A percentile compares a stretch with the other conserved stretches of the same genome.
Evolutionary conservation across 1,140 invertebrate genomes (phyloP).

Genomic region (Goniozus legneri): DNA sequence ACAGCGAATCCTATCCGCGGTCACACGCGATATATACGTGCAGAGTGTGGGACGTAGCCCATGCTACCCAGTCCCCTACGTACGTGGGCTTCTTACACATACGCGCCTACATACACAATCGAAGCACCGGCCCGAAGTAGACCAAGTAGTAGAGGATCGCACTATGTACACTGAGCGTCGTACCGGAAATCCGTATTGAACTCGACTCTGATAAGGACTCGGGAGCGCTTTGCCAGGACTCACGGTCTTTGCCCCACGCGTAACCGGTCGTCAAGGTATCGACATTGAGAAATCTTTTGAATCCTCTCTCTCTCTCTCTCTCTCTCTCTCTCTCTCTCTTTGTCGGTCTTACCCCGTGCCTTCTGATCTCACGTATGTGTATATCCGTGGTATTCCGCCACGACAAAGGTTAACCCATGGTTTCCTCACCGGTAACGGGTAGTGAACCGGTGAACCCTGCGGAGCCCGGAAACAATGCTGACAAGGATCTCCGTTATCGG

Average conservation of each 20-base stretch:
- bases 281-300: conserved; percentile 20
- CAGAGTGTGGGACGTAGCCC: too few relatives aligned
- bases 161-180: conserved; percentile 14
- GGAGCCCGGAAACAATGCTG: neutral
- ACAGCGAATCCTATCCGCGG: neutral
- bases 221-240: too few relatives aligned
- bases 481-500: conserved; percentile 17
- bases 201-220: conserved; percentile 14
- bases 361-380: too few relatives aligned
- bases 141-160: too few relatives aligned
- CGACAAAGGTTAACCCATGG: neutral
- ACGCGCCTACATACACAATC: neutral
- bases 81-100: too few relatives aligned
- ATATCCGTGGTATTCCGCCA: too few relatives aligned
- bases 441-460: neutral
- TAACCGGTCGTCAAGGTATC: conserved; percentile 16
- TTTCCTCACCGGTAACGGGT: neutral
- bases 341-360: too few relatives aligned
- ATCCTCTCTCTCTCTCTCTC: conserved; percentile 16
- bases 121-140: neutral
- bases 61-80: too few relatives aligned
- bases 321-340: too few relatives aligned
- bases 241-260: too few relatives aligned
- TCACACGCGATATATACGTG: neutral
- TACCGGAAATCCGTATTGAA: conserved; percentile 19